phyloP scores from a whole-genome alignment of 2,888 invertebrate genomes.

The Norana najaformis region DNA sequence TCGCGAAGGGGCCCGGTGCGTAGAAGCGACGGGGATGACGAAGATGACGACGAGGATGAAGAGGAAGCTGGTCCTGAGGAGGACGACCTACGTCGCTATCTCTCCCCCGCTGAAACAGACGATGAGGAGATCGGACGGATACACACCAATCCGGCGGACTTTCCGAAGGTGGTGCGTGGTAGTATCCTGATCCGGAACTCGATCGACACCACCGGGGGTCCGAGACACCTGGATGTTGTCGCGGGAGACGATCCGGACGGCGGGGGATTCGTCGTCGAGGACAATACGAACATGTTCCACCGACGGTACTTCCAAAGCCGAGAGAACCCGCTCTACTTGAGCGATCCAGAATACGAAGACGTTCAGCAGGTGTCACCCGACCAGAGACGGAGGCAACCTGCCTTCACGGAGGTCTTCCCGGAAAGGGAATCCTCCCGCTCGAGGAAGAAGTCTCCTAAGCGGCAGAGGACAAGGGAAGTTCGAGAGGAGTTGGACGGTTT shows the following conservation, averaged over 20 bases:
- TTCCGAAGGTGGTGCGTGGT: constrained; percentile 44
- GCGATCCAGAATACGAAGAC: constrained; percentile 41
- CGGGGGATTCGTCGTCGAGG: constrained; percentile 38
- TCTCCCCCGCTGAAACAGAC: constrained; percentile 35
- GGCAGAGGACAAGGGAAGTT: neutral
- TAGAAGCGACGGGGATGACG: neutral
- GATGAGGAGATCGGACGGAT: neutral
- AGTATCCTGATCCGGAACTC: constrained; percentile 46
- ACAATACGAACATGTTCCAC: constrained; percentile 46
- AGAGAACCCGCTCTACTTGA: constrained; percentile 47
- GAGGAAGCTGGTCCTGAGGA: neutral
- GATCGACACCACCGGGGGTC: constrained; percentile 43
- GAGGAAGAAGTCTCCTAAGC: neutral
- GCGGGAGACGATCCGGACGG: constrained; percentile 38
- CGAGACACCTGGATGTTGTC: constrained; percentile 43
- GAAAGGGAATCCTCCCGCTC: neutral
- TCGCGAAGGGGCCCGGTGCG: neutral
- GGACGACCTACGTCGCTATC: constrained; percentile 33
- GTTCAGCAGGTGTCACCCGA: neutral
- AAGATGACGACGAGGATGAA: neutral
- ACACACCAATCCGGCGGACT: constrained; percentile 20
- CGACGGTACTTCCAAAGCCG: constrained; percentile 41
- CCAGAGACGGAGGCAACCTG: constrained; percentile 22
- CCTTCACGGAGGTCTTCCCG: constrained; percentile 39
- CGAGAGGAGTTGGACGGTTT: constrained; percentile 23